A percentile compares a stretch with the other conserved stretches of the same genome.
phyloP scores from a whole-genome alignment of 2,113 vertebrate species.

The Nothocercus julius region DNA sequence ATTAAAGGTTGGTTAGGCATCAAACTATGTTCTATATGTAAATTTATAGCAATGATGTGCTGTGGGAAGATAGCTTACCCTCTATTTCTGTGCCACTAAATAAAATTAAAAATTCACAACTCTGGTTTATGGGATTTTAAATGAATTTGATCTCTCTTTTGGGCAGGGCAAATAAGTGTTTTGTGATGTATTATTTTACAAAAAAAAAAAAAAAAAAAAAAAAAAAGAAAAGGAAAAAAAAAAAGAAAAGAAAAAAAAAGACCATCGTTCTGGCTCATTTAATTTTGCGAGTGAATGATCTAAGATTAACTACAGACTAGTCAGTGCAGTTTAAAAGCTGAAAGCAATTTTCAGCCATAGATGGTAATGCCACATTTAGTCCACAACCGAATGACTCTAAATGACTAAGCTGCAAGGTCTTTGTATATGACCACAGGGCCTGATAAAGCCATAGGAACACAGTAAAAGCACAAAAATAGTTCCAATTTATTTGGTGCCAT shows the following conservation, averaged over 20 bases:
- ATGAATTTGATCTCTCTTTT: constrained; percentile 88
- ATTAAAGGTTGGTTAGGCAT: constrained; percentile 93
- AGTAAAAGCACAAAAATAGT: constrained; percentile 88
- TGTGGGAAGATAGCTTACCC: constrained; percentile 86
- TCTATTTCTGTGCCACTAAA: constrained; percentile 90
- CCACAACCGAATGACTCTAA: constrained; percentile 88
- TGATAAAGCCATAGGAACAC: constrained; percentile 87
- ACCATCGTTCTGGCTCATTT: constrained; percentile 87
- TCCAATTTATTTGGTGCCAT: constrained; percentile 89
- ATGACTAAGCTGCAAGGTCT: constrained; percentile 86
- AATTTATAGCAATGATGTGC: constrained; percentile 91
- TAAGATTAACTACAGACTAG: constrained; percentile 91
- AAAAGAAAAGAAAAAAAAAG: background rate
- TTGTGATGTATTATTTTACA: constrained; percentile 86
- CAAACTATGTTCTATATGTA: constrained; percentile 91
- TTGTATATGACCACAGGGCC: constrained; percentile 88
- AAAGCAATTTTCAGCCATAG: constrained; percentile 89
- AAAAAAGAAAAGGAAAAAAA: background rate
- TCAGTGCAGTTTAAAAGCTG: constrained; percentile 89
- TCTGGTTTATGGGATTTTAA: constrained; percentile 90
- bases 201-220: constrained; percentile 54
- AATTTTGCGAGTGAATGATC: constrained; percentile 90
- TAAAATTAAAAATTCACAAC: constrained; percentile 98
- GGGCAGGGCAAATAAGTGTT: constrained; percentile 93
- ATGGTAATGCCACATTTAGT: constrained; percentile 89